A percentile compares a stretch with the other conserved stretches of the same genome.
phyloP scores from a whole-genome alignment of 2,113 vertebrate genomes.

The Atrichornis clamosus region DNA sequence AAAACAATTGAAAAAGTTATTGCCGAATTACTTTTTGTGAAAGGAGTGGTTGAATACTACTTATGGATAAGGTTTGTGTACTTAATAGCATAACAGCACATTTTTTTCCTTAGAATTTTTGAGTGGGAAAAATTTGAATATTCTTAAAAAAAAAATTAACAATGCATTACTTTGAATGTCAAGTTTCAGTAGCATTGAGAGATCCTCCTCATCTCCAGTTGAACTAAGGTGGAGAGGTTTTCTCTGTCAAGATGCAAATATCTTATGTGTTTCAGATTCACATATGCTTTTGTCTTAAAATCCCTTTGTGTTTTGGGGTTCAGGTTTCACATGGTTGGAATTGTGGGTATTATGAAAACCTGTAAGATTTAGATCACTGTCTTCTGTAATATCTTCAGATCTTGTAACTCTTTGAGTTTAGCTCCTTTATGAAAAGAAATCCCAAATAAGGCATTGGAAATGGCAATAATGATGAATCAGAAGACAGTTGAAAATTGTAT shows the following conservation, averaged over 20 bases:
- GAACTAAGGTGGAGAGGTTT: neutral
- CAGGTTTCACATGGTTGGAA: neutral
- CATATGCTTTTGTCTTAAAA: neutral
- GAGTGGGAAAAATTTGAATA: neutral
- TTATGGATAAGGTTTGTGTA: neutral
- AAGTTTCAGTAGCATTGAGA: neutral
- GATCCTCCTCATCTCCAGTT: neutral
- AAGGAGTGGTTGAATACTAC: neutral
- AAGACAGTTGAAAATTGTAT: neutral
- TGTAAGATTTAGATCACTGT: neutral
- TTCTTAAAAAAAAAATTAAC: neutral
- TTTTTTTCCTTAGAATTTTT: neutral
- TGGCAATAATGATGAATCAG: neutral
- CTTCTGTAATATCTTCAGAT: neutral
- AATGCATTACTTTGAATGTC: neutral
- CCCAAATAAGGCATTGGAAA: neutral
- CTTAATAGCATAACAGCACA: neutral
- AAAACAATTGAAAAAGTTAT: neutral
- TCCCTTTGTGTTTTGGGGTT: neutral
- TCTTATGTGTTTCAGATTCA: neutral
- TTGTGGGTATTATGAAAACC: neutral
- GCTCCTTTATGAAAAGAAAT: fast-evolving
- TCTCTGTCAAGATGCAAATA: neutral
- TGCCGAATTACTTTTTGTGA: neutral
- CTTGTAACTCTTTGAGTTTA: neutral